A percentile compares a stretch with the other conserved stretches of the same genome.
These are phyloP conservation scores for Steinernema khuongi DNA, from an alignment of 1,140 invertebrate genomes.

Conservation along the genomic window DNA sequence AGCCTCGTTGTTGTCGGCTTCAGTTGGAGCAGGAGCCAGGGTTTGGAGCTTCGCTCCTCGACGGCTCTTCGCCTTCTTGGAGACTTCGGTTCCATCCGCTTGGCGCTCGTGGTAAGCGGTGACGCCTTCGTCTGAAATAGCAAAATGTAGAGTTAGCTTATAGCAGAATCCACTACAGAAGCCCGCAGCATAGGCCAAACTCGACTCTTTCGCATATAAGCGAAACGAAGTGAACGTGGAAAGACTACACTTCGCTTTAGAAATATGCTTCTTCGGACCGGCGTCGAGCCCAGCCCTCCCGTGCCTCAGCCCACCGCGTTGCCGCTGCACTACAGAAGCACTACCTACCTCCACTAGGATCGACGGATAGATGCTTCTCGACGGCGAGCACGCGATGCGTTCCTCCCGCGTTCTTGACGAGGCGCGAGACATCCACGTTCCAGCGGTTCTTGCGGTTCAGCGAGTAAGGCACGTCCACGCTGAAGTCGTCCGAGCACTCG, in stretches of 20 bases:
- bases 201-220: constrained; percentile 7
- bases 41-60: neutral
- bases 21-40: neutral
- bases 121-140: neutral
- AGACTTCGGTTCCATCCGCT: neutral
- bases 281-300: neutral
- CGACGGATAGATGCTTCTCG: constrained; percentile 5
- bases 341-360: neutral
- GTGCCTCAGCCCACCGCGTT: neutral
- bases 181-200: neutral
- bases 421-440: neutral
- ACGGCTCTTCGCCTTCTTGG: constrained; percentile 1
- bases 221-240: neutral
- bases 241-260: neutral
- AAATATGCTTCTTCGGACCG: neutral
- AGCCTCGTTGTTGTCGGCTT: neutral
- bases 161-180: neutral
- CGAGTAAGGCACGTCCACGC: constrained; percentile 21
- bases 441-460: constrained; percentile 22
- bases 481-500: constrained; percentile 14
- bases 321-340: neutral
- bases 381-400: neutral
- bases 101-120: neutral
- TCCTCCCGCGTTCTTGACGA: neutral
- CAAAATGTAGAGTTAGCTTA: neutral